Evolutionary conservation across 2,797 vertebrate species (phyloP), one percentile per base, ranked within the genome.

Genomic region (Platalea minor): DNA sequence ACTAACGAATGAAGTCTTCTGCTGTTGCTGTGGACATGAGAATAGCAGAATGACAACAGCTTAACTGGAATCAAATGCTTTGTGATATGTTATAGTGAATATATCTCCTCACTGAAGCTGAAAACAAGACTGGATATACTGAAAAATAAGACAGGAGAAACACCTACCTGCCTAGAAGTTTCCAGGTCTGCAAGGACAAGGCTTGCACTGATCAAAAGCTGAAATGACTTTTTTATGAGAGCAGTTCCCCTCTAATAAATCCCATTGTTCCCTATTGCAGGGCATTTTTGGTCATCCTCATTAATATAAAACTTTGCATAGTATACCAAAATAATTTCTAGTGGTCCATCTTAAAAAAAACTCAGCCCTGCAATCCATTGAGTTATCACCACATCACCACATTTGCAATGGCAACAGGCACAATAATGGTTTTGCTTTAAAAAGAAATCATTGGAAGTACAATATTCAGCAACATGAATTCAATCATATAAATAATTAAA

Each of bases 401-500:
- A 83, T 83, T 92, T 92, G 35, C 39, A 80, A 41, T 57, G 9
- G 13, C 48, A 92, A 74, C 83, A 50, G 61, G 56, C 64, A 89
- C 50, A 69, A 29, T 65, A 77, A 84, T 61, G 39, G 3, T 65
- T 95, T 85, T 88, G 26, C 26, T 85, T 83, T 77, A 65, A 91
- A 82, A 69, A 91, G 11, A 82, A 88, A 75, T 93, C 6, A 78
- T 93, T 87, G n/a, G 5, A 82, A 83, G 20, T 45, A 51, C 53
- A 80, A 61, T 95, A 96, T 85, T 94, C 94, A 88, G 48, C 48
- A 94, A 69, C 61, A 82, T 61, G 31, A 94, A 88, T 87, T 74
- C 33, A 94, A 82, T 86, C 63, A 85, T 35, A 90, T 80, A 91
- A 92, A 89, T 90, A 93, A 81, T 89, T 92, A 79, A 73, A 85